Evolutionary conservation across 2,113 vertebrate species (phyloP).

Genomic region (Holacanthus passer): DNA sequence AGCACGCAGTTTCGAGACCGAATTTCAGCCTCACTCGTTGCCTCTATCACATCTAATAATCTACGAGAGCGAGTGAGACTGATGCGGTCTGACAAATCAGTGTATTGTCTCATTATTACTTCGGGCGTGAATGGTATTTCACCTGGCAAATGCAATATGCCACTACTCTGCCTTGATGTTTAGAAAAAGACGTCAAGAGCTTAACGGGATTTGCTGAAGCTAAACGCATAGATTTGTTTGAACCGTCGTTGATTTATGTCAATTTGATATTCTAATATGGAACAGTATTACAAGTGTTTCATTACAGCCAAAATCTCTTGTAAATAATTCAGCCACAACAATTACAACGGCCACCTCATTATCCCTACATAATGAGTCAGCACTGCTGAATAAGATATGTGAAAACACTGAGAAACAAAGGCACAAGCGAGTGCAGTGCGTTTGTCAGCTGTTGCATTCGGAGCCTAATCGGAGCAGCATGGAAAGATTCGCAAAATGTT

Average conservation of each 20-base stretch:
- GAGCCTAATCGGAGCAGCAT: conserved; percentile 37
- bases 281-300: conserved; percentile 45
- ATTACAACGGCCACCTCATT: conserved; percentile 61
- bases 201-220: conserved; percentile 20
- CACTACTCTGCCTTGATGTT: neutral
- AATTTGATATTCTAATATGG: conserved; percentile 38
- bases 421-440: conserved; percentile 34
- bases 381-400: conserved; percentile 48
- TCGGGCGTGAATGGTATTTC: neutral
- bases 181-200: neutral
- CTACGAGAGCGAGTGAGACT: conserved; percentile 15
- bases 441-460: conserved; percentile 48
- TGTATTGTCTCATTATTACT: conserved; percentile 29
- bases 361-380: conserved; percentile 46
- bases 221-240: conserved; percentile 51
- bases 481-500: conserved; percentile 27
- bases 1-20: conserved; percentile 1
- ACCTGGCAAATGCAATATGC: conserved; percentile 24
- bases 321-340: conserved; percentile 65
- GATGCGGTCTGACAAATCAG: conserved; percentile 34
- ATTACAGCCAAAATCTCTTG: conserved; percentile 40
- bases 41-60: conserved; percentile 29
- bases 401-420: conserved; percentile 47
- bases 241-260: conserved; percentile 39
- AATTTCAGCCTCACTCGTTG: conserved; percentile 4